Conservation (phyloP, 2,113 vertebrate species). For the Cheirogaleus medius region DNA sequence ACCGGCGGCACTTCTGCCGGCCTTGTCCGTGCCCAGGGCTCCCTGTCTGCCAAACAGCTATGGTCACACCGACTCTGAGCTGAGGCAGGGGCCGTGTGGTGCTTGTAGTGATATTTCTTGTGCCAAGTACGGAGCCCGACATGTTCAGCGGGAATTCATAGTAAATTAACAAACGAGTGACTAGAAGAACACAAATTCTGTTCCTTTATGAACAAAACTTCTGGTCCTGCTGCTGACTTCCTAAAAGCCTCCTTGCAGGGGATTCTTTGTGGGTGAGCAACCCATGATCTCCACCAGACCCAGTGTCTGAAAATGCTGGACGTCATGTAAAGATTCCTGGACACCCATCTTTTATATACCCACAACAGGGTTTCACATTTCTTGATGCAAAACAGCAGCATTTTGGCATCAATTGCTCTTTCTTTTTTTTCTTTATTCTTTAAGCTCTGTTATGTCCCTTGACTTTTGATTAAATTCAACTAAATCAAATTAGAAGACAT, state of each 20-base stretch:
- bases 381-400: background rate
- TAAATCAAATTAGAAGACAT: background rate
- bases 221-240: background rate
- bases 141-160: background rate
- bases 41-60: no score
- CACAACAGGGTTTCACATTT: background rate
- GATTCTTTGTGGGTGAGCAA: background rate
- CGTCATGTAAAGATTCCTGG: rapidly evolving
- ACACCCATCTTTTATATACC: background rate
- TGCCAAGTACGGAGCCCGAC: background rate
- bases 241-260: background rate
- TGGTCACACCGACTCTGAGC: background rate
- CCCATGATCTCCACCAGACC: background rate
- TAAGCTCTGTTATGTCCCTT: background rate
- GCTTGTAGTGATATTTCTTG: no score
- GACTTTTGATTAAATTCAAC: background rate
- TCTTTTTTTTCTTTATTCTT: background rate
- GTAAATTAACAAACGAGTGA: background rate
- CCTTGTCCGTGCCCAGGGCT: background rate
- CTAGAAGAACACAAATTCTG: background rate
- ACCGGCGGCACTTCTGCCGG: background rate
- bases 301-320: background rate
- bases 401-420: background rate
- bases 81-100: rapidly evolving
- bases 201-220: background rate